Percentiles rank a stretch among this genome's conserved stretches.
Evolutionary conservation across 2,797 vertebrate species (phyloP).

Genomic region (Macropus fuliginosus): DNA sequence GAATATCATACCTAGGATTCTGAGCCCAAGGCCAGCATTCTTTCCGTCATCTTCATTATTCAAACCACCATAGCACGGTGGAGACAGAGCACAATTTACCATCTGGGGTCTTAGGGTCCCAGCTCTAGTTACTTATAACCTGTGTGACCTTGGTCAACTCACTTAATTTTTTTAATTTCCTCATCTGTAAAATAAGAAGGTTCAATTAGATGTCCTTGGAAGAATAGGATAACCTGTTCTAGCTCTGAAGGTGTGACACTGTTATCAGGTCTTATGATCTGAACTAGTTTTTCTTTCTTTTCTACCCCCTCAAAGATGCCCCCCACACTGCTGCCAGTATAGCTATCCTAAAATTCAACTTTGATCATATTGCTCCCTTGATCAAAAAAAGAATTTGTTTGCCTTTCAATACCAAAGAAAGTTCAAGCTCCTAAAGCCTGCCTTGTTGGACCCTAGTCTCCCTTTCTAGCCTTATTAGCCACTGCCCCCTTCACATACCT

Average conservation of each 20-base stretch:
- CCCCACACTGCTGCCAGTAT: background rate
- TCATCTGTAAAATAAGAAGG: background rate
- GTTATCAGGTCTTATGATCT: background rate
- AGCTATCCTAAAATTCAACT: background rate
- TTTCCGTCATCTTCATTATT: background rate
- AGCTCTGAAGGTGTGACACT: background rate
- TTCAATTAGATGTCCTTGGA: background rate
- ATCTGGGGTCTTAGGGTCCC: background rate
- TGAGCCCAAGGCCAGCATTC: background rate
- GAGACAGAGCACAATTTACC: background rate
- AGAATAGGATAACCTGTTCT: background rate
- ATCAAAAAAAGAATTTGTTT: background rate
- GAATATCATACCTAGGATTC: background rate
- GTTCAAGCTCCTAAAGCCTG: background rate
- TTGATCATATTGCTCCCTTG: background rate
- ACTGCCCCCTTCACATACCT: background rate
- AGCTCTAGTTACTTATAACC: background rate
- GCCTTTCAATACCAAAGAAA: background rate
- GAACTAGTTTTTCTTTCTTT: background rate
- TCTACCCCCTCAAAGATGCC: background rate
- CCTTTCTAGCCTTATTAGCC: background rate
- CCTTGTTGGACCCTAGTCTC: background rate
- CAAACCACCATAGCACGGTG: background rate
- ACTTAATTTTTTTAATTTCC: background rate
- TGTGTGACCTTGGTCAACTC: background rate